These are phyloP conservation scores for Polydrusus tereticollis DNA, from an alignment of 2,888 invertebrate genomes.

Conservation along the genomic window DNA sequence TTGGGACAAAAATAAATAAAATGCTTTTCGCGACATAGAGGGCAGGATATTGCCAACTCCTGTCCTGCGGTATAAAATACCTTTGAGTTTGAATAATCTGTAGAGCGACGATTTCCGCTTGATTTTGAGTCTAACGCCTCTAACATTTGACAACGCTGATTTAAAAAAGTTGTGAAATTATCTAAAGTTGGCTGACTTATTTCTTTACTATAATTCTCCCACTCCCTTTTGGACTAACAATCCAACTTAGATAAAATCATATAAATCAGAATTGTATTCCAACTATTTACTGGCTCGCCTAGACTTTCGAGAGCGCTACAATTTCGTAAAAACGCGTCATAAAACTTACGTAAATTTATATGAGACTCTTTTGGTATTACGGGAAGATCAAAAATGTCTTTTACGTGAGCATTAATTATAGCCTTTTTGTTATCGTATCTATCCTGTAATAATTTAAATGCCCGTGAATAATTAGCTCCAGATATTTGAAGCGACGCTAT, in stretches of 20 bases:
- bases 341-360: neutral
- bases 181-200: neutral
- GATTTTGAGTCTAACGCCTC: neutral
- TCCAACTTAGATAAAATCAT: constrained; percentile 1
- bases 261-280: constrained; percentile 24
- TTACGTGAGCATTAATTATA: neutral
- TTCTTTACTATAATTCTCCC: constrained; percentile 14
- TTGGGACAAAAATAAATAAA: constrained; percentile 38
- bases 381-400: neutral
- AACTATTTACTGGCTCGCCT: neutral
- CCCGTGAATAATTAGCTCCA: no score
- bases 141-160: constrained; percentile 20
- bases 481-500: no score
- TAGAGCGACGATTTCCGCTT: neutral
- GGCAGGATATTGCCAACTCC: neutral
- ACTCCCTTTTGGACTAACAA: neutral
- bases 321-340: neutral
- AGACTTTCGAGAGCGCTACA: neutral
- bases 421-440: no score
- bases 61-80: neutral
- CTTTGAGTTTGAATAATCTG: neutral
- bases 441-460: no score
- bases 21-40: neutral
- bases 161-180: constrained; percentile 14
- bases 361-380: neutral